Evolutionary conservation across 30 jellyfish, hydroid and myxozoan genomes (phyloP), one percentile per base, ranked within the genome.

Genomic region (Hydra vulgaris): DNA sequence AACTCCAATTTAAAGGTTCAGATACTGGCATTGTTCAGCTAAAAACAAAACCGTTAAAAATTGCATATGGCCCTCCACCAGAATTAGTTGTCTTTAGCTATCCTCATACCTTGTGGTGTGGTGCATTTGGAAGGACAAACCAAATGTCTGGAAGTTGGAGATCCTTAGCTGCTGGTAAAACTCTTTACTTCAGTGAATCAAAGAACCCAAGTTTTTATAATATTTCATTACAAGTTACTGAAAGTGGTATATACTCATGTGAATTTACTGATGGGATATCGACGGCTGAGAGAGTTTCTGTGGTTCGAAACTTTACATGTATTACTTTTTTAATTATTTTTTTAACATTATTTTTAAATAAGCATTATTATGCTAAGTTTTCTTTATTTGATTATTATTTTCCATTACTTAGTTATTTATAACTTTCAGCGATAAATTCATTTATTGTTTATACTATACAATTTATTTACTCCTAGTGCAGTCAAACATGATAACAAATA

Each of bases 131-230:
- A 15, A 23, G 21, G 1, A 53, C 54, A 12, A 21, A 53, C 17
- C 23, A 78, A 22, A 78, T 78, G 85, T 15, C 26, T 53, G 85
- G 79, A 0, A 78, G n/a, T 1, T 22, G 56, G 25, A 27, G 25
- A 69, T 22, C 23, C 19, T 17, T 78, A 17, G 17, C 17, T 18
- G 27, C 78, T 15, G 53, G 19, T 7, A 0, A 26, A 78, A 61
- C 1, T 22, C 16, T 78, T 54, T 25, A 66, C 78, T 18, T 8
- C 18, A 19, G 54, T 26, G 54, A 0, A n/a, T 3, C 8, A 20
- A 68, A 68, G 75, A 3, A 4, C 7, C 5, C 7, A 68, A 23
- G 15, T 8, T 68, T 23, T 15, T 68, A 3, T 15, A 68, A 68
- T 23, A 68, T 68, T 8, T 3, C 75, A 23, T 3, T 15, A 8